Evolutionary conservation across 2,888 invertebrate species (phyloP), one percentile per base, ranked within the genome.

Genomic region (Scaptomyza flava): DNA sequence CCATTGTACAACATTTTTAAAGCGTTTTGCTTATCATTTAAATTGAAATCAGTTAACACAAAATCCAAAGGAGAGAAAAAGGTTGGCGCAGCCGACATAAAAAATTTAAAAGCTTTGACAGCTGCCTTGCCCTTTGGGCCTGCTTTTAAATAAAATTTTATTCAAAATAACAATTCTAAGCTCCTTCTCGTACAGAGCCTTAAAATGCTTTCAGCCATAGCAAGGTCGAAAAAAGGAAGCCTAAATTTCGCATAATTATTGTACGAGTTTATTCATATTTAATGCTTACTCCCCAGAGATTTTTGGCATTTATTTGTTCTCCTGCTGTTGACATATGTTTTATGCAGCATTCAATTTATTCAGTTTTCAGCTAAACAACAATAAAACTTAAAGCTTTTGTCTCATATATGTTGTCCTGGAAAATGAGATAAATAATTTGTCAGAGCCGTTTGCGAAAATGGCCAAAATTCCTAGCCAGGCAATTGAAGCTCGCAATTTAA

Each of bases 401-500:
- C 33, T 43, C 23, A 31, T 46, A 59, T 60, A 67, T 53, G 60
- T 68, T 76, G 60, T 54, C 61, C 47, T 45, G 58, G 54, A 12
- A 58, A 72, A 69, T 45, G 56, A 52, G 42, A 70, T 79, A 47
- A 78, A 80, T 78, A 77, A 79, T 80, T 80, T 78, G 34, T 46
- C 36, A 50, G 30, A 50, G 36, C 46, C 46, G 41, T 30, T 43
- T 48, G 41, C 41, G 3, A 33, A 38, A 57, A 50, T 31, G 27
- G 12, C 38, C 14, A 34, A 41, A 46, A 12, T 63, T 72, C 66
- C 68, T 72, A 48, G 61, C 48, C 43, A 53, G 61, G 68, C 81
- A 84, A 84, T 81, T 81, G 79, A 81, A 69, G 67, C 71, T 48
- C 52, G 45, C 77, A 73, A 74, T 81, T 77, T 79, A 81, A 84